Base-by-base conservation (phyloP, 2,113 vertebrate species). In the Bubalus kerabau region DNA sequence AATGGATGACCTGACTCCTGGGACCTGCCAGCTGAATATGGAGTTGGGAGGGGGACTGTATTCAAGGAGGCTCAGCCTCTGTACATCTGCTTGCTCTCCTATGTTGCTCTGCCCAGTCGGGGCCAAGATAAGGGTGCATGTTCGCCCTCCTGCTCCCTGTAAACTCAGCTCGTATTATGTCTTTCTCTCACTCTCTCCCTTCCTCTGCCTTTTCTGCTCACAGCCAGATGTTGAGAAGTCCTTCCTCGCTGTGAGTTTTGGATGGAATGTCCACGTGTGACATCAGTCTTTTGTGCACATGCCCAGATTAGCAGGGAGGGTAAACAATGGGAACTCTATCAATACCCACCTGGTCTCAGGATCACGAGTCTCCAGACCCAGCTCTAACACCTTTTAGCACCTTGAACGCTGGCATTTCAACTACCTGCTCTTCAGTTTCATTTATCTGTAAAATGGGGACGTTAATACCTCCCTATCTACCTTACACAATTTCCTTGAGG, bases 241-340 rank as follows among this genome's bases (percentile, higher is more conserved):
- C 82, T 76, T 91, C 56, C 88, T 97, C 94, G 2, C 81, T 50
- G 96, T 97, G 97, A 97, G 95, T 97, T 97, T n/a, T 40, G 82
- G 32, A 32, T 78, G n/a, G 46, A 46, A 84, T n/a, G 52, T 50
- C 87, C 62, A 1, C 86, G 90, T 50, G 93, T 40, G 59, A 28
- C 57, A 15, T 74, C 86, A 26, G 62, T 56, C 83, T 56, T 82
- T 92, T 7, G 21, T 8, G 17, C 40, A 74, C 95, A 87, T 82
- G 92, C 10, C 0, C 13, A 6, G n/a, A 60, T 57, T 3, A 14
- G 5, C 3, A 15, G 57, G 43, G 74, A 21, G 30, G 1, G 6
- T 50, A 23, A 85, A 28, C 6, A 6, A 1, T 0, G 60, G 90
- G 13, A 11, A 17, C n/a, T 28, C 2, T 43, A 43, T 43, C 43